These are phyloP conservation scores for Glandiceps talaboti DNA, from an alignment of 53 echinoderm and acorn worm species.

Conservation along the genomic window DNA sequence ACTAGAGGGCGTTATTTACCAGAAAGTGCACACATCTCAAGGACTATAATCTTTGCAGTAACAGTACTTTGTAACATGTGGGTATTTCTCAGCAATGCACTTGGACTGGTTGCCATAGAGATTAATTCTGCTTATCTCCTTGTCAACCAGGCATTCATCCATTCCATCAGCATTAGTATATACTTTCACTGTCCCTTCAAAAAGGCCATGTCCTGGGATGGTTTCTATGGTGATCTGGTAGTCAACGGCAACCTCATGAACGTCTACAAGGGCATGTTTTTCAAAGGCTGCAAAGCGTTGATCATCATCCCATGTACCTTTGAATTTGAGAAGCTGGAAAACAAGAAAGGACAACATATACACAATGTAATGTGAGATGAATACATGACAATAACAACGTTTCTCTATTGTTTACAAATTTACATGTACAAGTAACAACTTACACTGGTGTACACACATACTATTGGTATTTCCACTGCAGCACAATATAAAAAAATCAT, in stretches of 20 bases:
- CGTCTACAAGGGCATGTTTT: constrained; percentile 16
- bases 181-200: constrained; percentile 29
- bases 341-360: too few species aligned
- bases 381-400: too few species aligned
- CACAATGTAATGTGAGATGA: too few species aligned
- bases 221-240: constrained; percentile 39
- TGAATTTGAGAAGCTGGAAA: constrained; percentile 32
- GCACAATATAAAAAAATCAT: too few species aligned
- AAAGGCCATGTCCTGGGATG: constrained; percentile 34
- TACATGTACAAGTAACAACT: too few species aligned
- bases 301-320: constrained; percentile 11
- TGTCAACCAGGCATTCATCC: background rate
- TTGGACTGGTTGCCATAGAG: constrained; percentile 25
- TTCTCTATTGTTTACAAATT: too few species aligned
- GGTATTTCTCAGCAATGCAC: constrained; percentile 20
- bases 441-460: too few species aligned
- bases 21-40: too few species aligned
- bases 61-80: constrained; percentile 18
- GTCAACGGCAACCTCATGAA: constrained; percentile 15
- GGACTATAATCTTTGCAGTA: constrained; percentile 37
- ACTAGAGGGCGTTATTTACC: too few species aligned
- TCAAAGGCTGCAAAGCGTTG: constrained; percentile 19
- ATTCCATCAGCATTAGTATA: constrained; percentile 2
- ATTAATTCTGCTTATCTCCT: constrained; percentile 43
- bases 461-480: too few species aligned